Conservation (phyloP, 2,113 vertebrate genomes). For the Alouatta palliata region DNA sequence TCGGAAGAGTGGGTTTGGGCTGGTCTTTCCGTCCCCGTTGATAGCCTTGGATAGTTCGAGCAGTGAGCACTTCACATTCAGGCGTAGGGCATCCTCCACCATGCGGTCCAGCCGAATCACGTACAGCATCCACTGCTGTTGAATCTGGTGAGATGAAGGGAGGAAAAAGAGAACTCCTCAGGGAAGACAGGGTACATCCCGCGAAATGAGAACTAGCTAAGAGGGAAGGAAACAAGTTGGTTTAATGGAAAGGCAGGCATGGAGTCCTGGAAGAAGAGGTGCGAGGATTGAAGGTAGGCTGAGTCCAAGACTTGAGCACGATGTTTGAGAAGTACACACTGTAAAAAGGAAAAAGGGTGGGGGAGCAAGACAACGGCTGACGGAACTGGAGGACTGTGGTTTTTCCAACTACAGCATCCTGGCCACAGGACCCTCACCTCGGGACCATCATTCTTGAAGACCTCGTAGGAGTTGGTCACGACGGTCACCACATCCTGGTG, state of each 20-base stretch:
- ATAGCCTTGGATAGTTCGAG: constrained; percentile 90
- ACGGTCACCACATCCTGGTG: constrained; percentile 84
- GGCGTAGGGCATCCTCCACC: constrained; percentile 88
- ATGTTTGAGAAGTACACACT: neutral
- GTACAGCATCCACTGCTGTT: constrained; percentile 88
- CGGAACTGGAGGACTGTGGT: rapidly evolving
- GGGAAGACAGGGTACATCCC: neutral
- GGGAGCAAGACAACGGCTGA: neutral
- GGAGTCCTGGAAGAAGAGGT: neutral
- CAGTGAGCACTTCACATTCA: constrained; percentile 89
- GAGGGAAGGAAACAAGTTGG: neutral
- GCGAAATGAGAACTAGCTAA: neutral
- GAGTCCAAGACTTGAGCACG: neutral
- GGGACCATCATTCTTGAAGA: constrained; percentile 86
- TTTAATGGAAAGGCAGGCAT: neutral
- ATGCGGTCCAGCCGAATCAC: constrained; percentile 86
- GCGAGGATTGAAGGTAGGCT: neutral
- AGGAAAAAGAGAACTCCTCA: neutral
- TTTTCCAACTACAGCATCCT: neutral
- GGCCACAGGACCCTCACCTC: constrained; percentile 80
- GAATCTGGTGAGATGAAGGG: constrained; percentile 82
- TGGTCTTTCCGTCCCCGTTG: constrained; percentile 87
- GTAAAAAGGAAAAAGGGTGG: rapidly evolving
- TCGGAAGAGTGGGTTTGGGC: constrained; percentile 87
- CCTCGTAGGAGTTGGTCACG: constrained; percentile 86